phyloP scores from a whole-genome alignment of 2,113 vertebrate genomes.

The Electrona antarctica region DNA sequence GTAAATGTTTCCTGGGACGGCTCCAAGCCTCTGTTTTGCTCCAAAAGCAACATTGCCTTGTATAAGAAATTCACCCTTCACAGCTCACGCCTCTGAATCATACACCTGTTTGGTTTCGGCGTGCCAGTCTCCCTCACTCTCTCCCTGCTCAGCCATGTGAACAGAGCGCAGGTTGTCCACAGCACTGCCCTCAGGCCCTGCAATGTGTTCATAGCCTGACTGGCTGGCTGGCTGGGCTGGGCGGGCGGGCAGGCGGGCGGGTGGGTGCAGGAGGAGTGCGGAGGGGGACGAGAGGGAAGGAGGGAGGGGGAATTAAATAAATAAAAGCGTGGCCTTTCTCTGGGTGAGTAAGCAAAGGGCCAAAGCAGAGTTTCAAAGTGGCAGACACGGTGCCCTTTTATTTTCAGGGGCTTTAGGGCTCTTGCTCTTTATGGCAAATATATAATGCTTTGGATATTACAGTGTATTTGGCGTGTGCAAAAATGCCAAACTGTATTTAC shows the following conservation, averaged over 20 bases:
- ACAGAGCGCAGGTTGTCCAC: constrained; percentile 81
- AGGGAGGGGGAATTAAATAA: constrained; percentile 68
- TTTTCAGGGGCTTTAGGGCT: constrained; percentile 53
- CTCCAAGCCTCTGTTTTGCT: constrained; percentile 68
- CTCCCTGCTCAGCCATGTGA: constrained; percentile 81
- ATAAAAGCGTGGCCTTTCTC: constrained; percentile 72
- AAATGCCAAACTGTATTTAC: constrained; percentile 12
- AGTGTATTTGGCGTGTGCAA: constrained; percentile 26
- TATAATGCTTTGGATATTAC: constrained; percentile 46
- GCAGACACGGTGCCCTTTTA: constrained; percentile 62
- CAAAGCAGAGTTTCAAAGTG: constrained; percentile 55
- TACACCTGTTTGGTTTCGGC: constrained; percentile 82
- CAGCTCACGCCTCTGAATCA: constrained; percentile 78
- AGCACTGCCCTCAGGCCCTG: constrained; percentile 77
- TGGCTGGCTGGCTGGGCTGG: constrained; percentile 48
- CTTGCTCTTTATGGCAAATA: constrained; percentile 50
- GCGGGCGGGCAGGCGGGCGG: constrained; percentile 30
- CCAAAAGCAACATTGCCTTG: constrained; percentile 75
- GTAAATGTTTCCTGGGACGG: constrained; percentile 71
- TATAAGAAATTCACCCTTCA: constrained; percentile 79
- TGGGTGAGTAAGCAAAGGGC: constrained; percentile 67
- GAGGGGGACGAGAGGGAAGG: constrained; percentile 26
- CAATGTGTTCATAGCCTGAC: constrained; percentile 81
- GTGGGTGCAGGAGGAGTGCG: constrained; percentile 12
- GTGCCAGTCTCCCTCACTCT: constrained; percentile 78